Base-by-base conservation (phyloP, 1,140 invertebrate genomes). In the Teleogryllus occipitalis region DNA sequence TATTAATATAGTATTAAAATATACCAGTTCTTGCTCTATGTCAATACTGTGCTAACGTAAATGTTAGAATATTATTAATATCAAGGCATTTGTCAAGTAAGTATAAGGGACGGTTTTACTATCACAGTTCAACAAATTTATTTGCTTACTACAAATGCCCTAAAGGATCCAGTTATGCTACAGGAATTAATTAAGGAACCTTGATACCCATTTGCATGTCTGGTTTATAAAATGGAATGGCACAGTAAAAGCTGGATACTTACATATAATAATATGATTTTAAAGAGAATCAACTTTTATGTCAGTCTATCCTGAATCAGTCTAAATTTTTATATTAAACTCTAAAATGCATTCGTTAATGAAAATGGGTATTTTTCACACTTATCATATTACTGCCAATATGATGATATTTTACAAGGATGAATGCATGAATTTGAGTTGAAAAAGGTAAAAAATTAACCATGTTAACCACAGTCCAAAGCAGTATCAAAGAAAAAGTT, bases 81-180 rank as follows among this genome's bases (percentile, higher is more conserved):
- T 65, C 10, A 65, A 65, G 54, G 54, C 54, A 65, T 65, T 65
- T 65, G 54, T 65, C 18, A 14, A 65, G 54, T 65, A 65, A 65
- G 54, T 18, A 65, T 14, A 18, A 65, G 54, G 54, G 54, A 65
- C 54, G 54, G 54, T 65, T 65, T 65, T 65, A 65, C 54, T 65
- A 65, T 65, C 54, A 65, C 54, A 65, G 54, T 65, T 65, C 10
- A 65, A 65, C 54, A 65, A 65, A 65, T 65, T 65, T 65, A 65
- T 65, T 65, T 65, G 18, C 54, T 18, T 65, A 18, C 54, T 65
- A 65, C 54, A 65, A 65, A 65, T 65, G 54, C 54, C 54, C 18
- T 65, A 18, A 10, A 65, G 18, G 54, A 18, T 65, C 18, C 18
- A 65, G 54, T 10, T 65, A 65, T 65, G 18, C 54, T 65, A 65